Evolutionary conservation across 2,113 vertebrate species (phyloP).

Genomic region (Cyprinodon brontotheroides): DNA sequence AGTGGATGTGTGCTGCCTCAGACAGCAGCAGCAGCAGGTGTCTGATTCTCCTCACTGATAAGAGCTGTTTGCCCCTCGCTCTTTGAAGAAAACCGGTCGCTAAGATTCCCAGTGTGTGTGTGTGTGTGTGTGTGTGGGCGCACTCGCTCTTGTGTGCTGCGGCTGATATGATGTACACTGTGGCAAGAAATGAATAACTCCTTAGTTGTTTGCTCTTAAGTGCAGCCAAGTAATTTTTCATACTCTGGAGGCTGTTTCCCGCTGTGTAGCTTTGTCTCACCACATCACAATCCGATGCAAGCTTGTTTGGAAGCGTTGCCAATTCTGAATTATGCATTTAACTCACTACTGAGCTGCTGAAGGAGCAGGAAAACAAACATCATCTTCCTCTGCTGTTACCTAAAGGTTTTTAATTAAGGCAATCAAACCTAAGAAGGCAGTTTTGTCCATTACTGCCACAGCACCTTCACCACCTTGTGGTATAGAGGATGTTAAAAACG

Average conservation of each 20-base stretch:
- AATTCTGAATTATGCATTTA: slow-evolving; percentile 47
- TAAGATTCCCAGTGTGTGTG: slow-evolving; percentile 22
- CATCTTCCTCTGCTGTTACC: slow-evolving; percentile 26
- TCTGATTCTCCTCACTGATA: slow-evolving; percentile 63
- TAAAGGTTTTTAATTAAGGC: slow-evolving; percentile 46
- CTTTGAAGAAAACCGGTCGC: slow-evolving; percentile 35
- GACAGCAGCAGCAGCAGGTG: slow-evolving; percentile 60
- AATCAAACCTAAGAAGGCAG: slow-evolving; percentile 36
- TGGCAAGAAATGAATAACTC: slow-evolving; percentile 25
- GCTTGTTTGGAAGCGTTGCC: slow-evolving; percentile 32
- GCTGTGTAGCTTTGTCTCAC: slow-evolving; percentile 16
- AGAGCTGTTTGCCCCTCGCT: slow-evolving; percentile 49
- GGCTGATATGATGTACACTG: slow-evolving; percentile 28
- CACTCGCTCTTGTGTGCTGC: slow-evolving; percentile 17
- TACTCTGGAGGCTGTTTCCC: slow-evolving; percentile 16
- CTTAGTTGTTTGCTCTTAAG: slow-evolving; percentile 36
- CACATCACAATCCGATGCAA: slow-evolving; percentile 22
- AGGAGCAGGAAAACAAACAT: slow-evolving; percentile 42
- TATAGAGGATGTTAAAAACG: not conserved
- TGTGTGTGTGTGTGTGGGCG: slow-evolving; percentile 23
- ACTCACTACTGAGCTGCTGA: slow-evolving; percentile 24
- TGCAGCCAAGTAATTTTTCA: slow-evolving; percentile 37
- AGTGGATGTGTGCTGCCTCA: slow-evolving; percentile 34
- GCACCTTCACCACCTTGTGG: not conserved
- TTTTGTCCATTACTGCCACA: slow-evolving; percentile 13